Evolutionary conservation across 1,140 invertebrate species (phyloP).

Genomic region (Bombus superbus): DNA sequence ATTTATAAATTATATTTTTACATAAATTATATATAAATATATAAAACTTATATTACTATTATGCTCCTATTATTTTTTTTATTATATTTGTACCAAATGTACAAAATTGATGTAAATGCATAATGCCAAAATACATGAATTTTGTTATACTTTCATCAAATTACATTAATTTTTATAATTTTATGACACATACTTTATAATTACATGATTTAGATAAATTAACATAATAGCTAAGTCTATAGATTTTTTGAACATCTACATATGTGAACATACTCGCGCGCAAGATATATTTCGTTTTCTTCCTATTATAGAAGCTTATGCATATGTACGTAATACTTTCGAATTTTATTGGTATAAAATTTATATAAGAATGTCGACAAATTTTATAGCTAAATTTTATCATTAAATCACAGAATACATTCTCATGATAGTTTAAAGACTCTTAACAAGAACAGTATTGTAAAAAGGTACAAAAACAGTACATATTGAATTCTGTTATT

Average conservation of each 20-base stretch:
- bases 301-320: not conserved
- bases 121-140: conserved; percentile 9
- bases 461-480: not conserved
- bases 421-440: not conserved
- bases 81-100: not conserved
- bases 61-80: not conserved
- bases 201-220: not conserved
- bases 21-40: conserved; percentile 2
- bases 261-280: not conserved
- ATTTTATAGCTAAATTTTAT: conserved; percentile 1
- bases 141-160: not conserved
- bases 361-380: not conserved
- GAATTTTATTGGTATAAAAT: not conserved
- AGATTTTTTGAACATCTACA: not conserved
- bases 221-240: not conserved
- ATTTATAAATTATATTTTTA: conserved; percentile 1
- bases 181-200: not conserved
- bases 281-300: not conserved
- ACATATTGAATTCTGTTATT: conserved; percentile 38
- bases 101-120: conserved; percentile 12
- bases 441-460: not conserved
- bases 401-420: conserved; percentile 17
- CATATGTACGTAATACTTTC: not conserved
- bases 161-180: not conserved
- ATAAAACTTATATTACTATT: not conserved